Percentiles rank a stretch among this genome's conserved stretches.
phyloP scores from a whole-genome alignment of 2,797 vertebrate species.

The Carcharodon carcharias region DNA sequence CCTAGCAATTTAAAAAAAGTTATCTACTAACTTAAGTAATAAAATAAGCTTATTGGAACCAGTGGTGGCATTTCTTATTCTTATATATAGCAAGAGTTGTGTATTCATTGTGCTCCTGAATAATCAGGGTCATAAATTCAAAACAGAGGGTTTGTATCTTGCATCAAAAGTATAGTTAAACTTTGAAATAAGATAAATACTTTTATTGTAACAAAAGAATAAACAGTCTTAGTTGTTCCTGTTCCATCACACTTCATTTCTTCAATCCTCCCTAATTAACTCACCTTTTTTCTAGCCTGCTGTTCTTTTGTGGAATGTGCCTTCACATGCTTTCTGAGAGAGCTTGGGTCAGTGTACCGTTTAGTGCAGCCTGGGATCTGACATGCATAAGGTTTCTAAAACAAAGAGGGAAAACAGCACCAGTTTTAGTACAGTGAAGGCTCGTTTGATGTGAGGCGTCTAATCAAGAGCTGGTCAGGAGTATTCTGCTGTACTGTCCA shows the following conservation, averaged over 20 bases:
- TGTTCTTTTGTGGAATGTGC: constrained; percentile 85
- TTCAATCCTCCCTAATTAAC: not conserved
- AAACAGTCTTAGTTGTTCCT: not conserved
- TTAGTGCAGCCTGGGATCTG: constrained; percentile 90
- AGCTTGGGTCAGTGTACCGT: constrained; percentile 96
- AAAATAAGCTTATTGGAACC: not conserved
- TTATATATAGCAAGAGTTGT: not conserved
- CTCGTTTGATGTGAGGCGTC: not conserved
- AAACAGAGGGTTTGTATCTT: not conserved
- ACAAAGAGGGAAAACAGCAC: constrained; percentile 48
- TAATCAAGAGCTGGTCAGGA: not conserved
- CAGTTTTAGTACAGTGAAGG: constrained; percentile 39
- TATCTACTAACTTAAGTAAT: not conserved
- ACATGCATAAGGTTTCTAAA: constrained; percentile 92
- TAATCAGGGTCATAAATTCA: too few relatives aligned
- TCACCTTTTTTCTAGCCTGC: constrained; percentile 87
- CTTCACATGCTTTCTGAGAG: constrained; percentile 91
- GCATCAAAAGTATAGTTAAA: not conserved
- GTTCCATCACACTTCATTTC: not conserved
- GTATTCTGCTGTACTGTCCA: not conserved
- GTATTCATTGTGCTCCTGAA: not conserved
- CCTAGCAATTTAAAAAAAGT: not conserved
- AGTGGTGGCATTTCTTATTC: not conserved
- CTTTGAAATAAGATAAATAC: not conserved
- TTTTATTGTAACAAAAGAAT: not conserved